These are phyloP conservation scores for Trissolcus japonicus DNA, from an alignment of 2,888 invertebrate genomes.

Conservation along the genomic window DNA sequence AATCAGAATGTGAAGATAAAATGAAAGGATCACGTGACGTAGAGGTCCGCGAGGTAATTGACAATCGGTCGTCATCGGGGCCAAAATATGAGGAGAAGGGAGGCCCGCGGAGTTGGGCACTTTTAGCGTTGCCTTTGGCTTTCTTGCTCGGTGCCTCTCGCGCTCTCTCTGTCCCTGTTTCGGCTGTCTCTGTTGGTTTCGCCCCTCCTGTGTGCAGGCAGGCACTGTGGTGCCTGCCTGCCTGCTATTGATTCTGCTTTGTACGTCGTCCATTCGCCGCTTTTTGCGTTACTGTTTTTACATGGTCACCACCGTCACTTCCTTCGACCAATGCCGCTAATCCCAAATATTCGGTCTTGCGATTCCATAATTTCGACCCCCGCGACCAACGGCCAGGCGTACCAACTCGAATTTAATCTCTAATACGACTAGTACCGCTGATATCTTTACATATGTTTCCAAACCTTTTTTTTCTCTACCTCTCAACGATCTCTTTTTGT, in stretches of 20 bases:
- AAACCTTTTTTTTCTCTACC: background rate
- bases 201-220: slow-evolving; percentile 61
- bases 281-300: slow-evolving; percentile 59
- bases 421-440: background rate
- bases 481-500: too few relatives aligned
- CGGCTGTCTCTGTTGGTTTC: slow-evolving; percentile 43
- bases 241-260: slow-evolving; percentile 74
- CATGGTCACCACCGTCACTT: slow-evolving; percentile 54
- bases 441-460: too few relatives aligned
- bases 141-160: slow-evolving; percentile 21
- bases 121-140: slow-evolving; percentile 46
- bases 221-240: slow-evolving; percentile 68
- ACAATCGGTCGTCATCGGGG: slow-evolving; percentile 13
- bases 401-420: slow-evolving; percentile 29
- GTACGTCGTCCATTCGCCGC: slow-evolving; percentile 59
- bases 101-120: slow-evolving; percentile 28
- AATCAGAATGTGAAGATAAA: too few relatives aligned
- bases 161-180: slow-evolving; percentile 45
- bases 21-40: slow-evolving; percentile 1
- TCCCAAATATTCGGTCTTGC: slow-evolving; percentile 48
- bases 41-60: slow-evolving; percentile 2
- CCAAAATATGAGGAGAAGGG: slow-evolving; percentile 33
- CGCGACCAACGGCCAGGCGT: slow-evolving; percentile 12
- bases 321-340: slow-evolving; percentile 46
- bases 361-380: slow-evolving; percentile 40